Evolutionary conservation across 1,140 invertebrate genomes (phyloP).

Genomic region (Sweltsa coloradensis): DNA sequence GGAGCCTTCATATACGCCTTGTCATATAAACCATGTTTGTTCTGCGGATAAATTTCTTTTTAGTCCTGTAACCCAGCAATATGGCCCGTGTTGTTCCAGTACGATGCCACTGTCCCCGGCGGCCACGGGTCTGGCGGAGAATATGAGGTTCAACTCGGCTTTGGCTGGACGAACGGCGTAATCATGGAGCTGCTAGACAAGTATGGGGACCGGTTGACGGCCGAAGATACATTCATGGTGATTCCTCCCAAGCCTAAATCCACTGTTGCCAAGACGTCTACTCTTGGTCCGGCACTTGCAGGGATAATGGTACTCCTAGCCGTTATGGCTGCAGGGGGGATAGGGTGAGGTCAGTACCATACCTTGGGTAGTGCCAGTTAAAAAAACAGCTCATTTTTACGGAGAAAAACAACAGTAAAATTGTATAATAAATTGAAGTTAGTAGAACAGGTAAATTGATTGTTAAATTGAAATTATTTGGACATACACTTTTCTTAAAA

Average conservation of each 20-base stretch:
- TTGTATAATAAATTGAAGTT: too few species aligned
- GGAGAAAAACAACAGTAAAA: too few species aligned
- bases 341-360: constrained; percentile 23
- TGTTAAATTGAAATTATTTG: too few species aligned
- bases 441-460: too few species aligned
- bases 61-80: too few species aligned
- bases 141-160: constrained; percentile 77
- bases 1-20: too few species aligned
- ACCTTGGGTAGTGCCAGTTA: too few species aligned
- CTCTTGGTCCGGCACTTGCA: constrained; percentile 15
- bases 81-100: constrained; percentile 78
- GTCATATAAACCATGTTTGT: too few species aligned
- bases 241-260: neutral
- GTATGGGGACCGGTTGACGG: constrained; percentile 34
- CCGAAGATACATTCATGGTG: constrained; percentile 3
- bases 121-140: constrained; percentile 76
- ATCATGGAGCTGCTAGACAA: constrained; percentile 61
- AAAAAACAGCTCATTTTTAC: too few species aligned
- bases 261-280: constrained; percentile 1
- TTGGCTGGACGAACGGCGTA: constrained; percentile 92
- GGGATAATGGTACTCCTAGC: constrained; percentile 18
- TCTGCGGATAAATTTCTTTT: too few species aligned
- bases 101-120: constrained; percentile 55
- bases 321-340: constrained; percentile 21
- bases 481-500: too few species aligned